Base-by-base conservation (phyloP, 2,797 vertebrate species). In the Orestias chungarensis region DNA sequence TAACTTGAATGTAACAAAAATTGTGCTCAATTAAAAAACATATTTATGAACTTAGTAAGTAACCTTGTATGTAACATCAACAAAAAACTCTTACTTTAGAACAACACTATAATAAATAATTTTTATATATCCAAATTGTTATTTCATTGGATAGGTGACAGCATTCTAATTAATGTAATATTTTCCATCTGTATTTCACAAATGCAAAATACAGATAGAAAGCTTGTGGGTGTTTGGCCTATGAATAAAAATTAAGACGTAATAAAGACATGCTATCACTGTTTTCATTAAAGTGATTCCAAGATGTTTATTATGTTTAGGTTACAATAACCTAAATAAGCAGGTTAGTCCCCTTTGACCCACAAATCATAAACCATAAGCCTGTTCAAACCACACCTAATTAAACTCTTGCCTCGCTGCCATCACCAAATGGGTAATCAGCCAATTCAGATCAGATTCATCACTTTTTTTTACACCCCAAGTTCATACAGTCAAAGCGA, bases 391-490 rank as follows among this genome's bases (percentile, higher is more conserved):
- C 73, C 59, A 52, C 72, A 70, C 75, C 73, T 75, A 86, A 88
- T 88, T 86, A 87, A 85, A 82, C 75, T 70, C 61, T 68, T 78
- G 68, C 47, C 78, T 75, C 72, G 67, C 43, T 81, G 78, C 72
- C 82, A 78, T 75, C 75, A 52, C 77, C 68, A 75, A 82, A 75
- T 66, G 66, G 81, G 78, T 73, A 73, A 69, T 85, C 71, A 68
- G 71, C 85, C 72, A 76, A 75, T 91, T 89, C 89, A 87, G 83
- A 84, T 88, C 85, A 90, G 85, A 90, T 91, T 87, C 81, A 75
- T 84, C 64, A 84, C 76, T 91, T 92, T 57, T 20, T 64, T 91
- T 86, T 93, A 87, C 68, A 64, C 79, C 76, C 75, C 71, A 46
- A 89, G 84, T 88, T 90, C 84, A 89, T 90, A 91, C 88, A 87